Base-by-base conservation (phyloP, 1,140 invertebrate genomes). In the Neuroterus valhalla region DNA sequence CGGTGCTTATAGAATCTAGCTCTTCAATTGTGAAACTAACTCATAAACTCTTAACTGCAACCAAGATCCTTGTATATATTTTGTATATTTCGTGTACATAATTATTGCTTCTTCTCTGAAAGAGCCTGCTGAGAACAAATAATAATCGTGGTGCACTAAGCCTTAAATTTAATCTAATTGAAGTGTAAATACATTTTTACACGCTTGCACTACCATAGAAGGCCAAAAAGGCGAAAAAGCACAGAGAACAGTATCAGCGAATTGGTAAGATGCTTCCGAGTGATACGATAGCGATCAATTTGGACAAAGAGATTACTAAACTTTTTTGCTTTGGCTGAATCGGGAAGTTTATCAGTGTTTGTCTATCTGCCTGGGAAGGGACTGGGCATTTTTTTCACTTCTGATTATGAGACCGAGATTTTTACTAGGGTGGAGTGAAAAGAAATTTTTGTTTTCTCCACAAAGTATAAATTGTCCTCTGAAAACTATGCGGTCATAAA, bases 241-340 rank as follows among this genome's bases (percentile, higher is more conserved):
- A 94, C 89, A 94, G 93, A 92, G 94, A 94, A 89, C 92, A 94
- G 86, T 95, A 95, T 91, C 94, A 95, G 89, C 92, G 95, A 90
- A 94, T 95, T 92, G 94, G 94, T 95, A 95, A 95, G 94, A 87
- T 89, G 87, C 88, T 89, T 86, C 82, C 83, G 55, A 84, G 75
- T 83, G 83, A 87, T 76, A 79, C 78, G 88, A 90, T 31, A 62
- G 21, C 31, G 12, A 26, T 62, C 55, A 62, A 23, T 62, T 31
- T 38, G 23, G 14, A 62, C 31, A 55, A 48, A n/a, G 12, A n/a
- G 15, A 62, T 62, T 38, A 14, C 12, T 15, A 38, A 8, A 62
- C 26, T 12, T 55, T 52, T n/a, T 62, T 62, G 26, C 4, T 62
- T 62, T 62, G 26, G 55, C 23, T 62, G 55, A 62, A 31, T 26